Conservation (phyloP, 2,113 vertebrate genomes). For the Nycticryphes semicollaris region DNA sequence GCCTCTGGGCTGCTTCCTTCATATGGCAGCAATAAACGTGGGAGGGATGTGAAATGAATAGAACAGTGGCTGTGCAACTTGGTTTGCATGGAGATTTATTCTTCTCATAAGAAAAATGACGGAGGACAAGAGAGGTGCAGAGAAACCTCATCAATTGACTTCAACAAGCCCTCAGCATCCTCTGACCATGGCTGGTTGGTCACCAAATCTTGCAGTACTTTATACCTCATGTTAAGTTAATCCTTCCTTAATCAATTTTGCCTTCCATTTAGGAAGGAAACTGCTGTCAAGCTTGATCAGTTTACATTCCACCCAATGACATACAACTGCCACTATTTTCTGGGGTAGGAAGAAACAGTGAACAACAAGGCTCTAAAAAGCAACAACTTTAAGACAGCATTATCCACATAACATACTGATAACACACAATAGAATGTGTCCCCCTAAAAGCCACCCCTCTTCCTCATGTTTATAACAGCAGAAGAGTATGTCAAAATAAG, state of each 20-base stretch:
- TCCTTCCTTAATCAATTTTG: background rate
- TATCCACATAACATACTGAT: background rate
- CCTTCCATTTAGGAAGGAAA: background rate
- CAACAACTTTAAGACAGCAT: background rate
- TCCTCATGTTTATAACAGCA: background rate
- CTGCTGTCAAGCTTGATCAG: background rate
- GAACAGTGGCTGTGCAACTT: background rate
- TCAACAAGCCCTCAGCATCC: background rate
- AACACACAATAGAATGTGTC: background rate
- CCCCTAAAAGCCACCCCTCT: background rate
- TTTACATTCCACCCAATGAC: background rate
- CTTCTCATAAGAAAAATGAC: background rate
- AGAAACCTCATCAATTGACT: background rate
- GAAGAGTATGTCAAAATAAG: background rate
- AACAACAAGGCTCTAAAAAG: background rate
- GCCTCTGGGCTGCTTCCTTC: background rate
- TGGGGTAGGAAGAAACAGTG: background rate
- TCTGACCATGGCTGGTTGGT: background rate
- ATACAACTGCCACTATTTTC: background rate
- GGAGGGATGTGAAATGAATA: background rate
- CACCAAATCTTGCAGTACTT: background rate
- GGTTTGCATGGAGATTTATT: rapidly evolving
- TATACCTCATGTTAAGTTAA: background rate
- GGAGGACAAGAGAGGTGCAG: background rate
- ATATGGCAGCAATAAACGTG: background rate